Base-by-base conservation (phyloP, 2,888 invertebrate species). In the Rhagonycha fulva region DNA sequence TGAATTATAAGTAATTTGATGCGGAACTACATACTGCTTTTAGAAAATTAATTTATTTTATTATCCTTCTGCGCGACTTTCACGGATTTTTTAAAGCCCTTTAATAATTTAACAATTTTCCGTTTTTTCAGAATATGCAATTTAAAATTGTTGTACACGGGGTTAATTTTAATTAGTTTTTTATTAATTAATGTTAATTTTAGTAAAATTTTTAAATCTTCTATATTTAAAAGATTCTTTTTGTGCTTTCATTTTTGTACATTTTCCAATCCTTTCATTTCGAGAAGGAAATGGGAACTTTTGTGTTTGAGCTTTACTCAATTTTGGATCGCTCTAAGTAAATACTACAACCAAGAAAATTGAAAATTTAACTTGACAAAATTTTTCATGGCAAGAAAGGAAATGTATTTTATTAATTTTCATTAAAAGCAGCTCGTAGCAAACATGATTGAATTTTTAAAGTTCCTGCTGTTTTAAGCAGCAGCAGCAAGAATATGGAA, bases 1-100 rank as follows among this genome's bases (percentile, higher is more conserved):
- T 73, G 66, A 73, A 72, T 76, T 72, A 76, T 72, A 68, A 67
- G 67, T 70, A 72, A 72, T 76, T 73, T 71, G 68, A 68, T 30
- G 68, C 32, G 28, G 12, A 68, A 28, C 47, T 47, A 47, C 47
- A 47, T 47, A 47, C 47, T n/a, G 47, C 47, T 47, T 47, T 47
- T 47, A 47, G 47, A 47, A 47, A 47, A 47, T 47, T 47, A 47
- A 47, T 47, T 47, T 47, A 47, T 47, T 47, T 47, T 47, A 47
- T 47, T 47, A 47, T 47, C 47, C 47, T 47, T 47, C n/a, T n/a
- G 47, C 9, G 47, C 47, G 47, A 47, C 47, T 47, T 47, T 47
- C 47, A n/a, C 47, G 47, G 47, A 47, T 47, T 47, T 47, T 47
- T 47, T 47, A 5, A 47, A 47, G 47, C n/a, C 47, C 47, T 47